phyloP scores from a whole-genome alignment of 2,113 vertebrate species.

The Plotosus lineatus region DNA sequence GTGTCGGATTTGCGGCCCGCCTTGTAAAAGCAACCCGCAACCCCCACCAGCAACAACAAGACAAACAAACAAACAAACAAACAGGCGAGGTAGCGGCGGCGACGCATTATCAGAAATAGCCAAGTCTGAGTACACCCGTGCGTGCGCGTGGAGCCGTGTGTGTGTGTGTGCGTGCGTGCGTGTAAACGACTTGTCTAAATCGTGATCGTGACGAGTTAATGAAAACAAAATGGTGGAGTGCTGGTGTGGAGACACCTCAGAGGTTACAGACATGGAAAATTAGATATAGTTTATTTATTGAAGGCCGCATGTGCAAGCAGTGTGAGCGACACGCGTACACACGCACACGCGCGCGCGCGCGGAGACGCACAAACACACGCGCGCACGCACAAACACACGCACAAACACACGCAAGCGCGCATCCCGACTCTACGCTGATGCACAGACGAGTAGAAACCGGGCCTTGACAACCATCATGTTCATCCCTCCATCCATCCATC shows the following conservation, averaged over 20 bases:
- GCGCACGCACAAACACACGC: not conserved
- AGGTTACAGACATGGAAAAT: not conserved
- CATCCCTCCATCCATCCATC: too few species aligned
- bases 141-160: not conserved
- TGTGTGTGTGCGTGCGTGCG: not conserved
- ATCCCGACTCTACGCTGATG: not conserved
- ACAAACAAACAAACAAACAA: not conserved
- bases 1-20: not conserved
- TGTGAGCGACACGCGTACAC: not conserved
- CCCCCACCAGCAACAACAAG: not conserved
- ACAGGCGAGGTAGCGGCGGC: not conserved
- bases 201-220: conserved; percentile 6
- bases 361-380: too few species aligned
- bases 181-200: not conserved
- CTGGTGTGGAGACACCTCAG: not conserved
- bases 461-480: not conserved
- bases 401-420: too few species aligned
- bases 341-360: not conserved
- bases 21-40: not conserved
- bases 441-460: not conserved
- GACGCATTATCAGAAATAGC: not conserved
- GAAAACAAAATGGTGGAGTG: not conserved
- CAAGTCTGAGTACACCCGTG: too few species aligned
- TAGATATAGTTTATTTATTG: not conserved
- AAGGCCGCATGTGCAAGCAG: not conserved